A percentile compares a stretch with the other conserved stretches of the same genome.
These are phyloP conservation scores for Ectemnius continuus DNA, from an alignment of 2,888 invertebrate genomes.

Conservation along the genomic window DNA sequence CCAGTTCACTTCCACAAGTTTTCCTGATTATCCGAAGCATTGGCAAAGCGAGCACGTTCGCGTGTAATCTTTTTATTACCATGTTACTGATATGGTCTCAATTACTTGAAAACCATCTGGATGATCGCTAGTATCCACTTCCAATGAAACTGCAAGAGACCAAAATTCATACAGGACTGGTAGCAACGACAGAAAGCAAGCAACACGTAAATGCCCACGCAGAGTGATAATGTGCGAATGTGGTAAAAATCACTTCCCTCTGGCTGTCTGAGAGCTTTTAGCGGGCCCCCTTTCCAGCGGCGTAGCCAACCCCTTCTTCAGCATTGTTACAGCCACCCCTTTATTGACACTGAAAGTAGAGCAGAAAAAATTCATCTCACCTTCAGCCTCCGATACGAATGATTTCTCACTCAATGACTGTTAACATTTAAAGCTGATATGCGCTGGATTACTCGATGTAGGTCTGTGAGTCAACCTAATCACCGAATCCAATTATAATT, in stretches of 20 bases:
- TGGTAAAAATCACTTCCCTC: slow-evolving; percentile 44
- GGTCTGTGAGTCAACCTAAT: slow-evolving; percentile 22
- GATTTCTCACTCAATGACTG: not conserved
- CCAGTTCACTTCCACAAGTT: slow-evolving; percentile 22
- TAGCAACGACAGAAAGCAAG: not conserved
- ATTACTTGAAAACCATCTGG: slow-evolving; percentile 49
- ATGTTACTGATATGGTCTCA: slow-evolving; percentile 59
- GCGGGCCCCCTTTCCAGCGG: slow-evolving; percentile 32
- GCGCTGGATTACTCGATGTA: slow-evolving; percentile 30
- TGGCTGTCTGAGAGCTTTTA: slow-evolving; percentile 45
- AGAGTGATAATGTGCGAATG: slow-evolving; percentile 5
- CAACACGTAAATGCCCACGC: slow-evolving; percentile 28
- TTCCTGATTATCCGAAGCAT: slow-evolving; percentile 9
- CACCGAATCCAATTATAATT: not conserved
- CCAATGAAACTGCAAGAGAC: slow-evolving; percentile 33
- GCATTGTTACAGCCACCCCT: not conserved
- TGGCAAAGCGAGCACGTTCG: slow-evolving; percentile 26
- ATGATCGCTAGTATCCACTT: slow-evolving; percentile 59
- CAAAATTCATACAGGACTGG: slow-evolving; percentile 41
- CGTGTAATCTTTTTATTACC: slow-evolving; percentile 54
- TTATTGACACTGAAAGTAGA: not conserved
- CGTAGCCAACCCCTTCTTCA: slow-evolving; percentile 3
- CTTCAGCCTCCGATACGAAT: not conserved
- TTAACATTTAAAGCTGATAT: slow-evolving; percentile 25
- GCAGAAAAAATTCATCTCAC: not conserved